A percentile compares a stretch with the other conserved stretches of the same genome.
These are phyloP conservation scores for Sinelater perroti DNA, from an alignment of 2,888 invertebrate species.

Conservation along the genomic window DNA sequence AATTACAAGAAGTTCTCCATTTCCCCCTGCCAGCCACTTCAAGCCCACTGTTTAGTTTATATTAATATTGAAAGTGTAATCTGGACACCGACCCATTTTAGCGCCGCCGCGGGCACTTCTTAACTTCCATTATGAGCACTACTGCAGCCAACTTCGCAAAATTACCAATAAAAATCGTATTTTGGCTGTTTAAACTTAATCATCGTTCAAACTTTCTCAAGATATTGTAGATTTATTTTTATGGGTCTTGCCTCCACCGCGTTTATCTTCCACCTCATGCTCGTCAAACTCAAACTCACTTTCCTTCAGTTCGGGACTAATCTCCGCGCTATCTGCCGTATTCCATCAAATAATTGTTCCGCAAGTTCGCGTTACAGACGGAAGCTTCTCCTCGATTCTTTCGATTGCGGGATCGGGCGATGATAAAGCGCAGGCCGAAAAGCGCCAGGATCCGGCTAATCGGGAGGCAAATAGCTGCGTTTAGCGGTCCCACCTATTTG, in stretches of 20 bases:
- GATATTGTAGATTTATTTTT: constrained; percentile 47
- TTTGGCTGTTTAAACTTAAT: constrained; percentile 47
- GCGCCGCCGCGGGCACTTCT: constrained; percentile 43
- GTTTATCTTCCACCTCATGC: constrained; percentile 5
- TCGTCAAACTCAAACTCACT: constrained; percentile 4
- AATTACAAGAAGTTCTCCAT: constrained; percentile 44
- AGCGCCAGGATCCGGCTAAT: no score
- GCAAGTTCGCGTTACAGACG: no score
- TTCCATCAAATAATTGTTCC: no score
- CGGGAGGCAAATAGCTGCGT: not conserved
- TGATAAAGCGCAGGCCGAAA: no score
- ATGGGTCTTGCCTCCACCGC: constrained; percentile 20
- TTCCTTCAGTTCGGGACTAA: not conserved
- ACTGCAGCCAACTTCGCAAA: constrained; percentile 25
- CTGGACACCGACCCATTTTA: constrained; percentile 46
- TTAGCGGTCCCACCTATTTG: constrained; percentile 30
- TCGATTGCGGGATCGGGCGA: no score
- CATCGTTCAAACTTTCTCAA: constrained; percentile 48
- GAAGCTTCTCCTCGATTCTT: no score
- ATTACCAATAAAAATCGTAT: constrained; percentile 34
- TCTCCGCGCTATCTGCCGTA: no score
- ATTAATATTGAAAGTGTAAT: constrained; percentile 53
- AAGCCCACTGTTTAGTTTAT: constrained; percentile 49
- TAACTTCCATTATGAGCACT: constrained; percentile 35
- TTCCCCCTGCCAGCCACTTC: constrained; percentile 40